Conservation (phyloP, 2,888 invertebrate species). For the Eucriotettix oculatus region DNA sequence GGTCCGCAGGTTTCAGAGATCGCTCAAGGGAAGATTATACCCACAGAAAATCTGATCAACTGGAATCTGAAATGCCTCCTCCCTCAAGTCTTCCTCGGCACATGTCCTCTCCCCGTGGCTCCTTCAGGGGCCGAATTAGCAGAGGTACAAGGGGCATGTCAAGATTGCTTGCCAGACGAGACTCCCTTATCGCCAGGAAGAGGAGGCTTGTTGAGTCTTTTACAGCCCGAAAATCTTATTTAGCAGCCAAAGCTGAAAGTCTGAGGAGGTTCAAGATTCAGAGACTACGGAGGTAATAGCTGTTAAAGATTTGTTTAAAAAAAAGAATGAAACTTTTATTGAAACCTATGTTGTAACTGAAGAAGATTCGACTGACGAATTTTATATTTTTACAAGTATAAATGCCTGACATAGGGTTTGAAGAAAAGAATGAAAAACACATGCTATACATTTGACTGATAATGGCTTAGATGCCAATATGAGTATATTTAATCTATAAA, state of each 20-base stretch:
- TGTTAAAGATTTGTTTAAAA: slow-evolving; percentile 3
- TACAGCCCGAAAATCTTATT: slow-evolving; percentile 12
- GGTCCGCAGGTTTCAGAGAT: slow-evolving; percentile 12
- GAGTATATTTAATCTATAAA: not conserved
- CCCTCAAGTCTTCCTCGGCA: slow-evolving; percentile 8
- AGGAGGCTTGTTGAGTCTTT: slow-evolving; percentile 12
- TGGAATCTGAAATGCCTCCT: slow-evolving; percentile 10
- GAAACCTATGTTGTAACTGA: too few relatives aligned
- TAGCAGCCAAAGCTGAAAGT: slow-evolving; percentile 20
- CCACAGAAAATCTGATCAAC: slow-evolving; percentile 12
- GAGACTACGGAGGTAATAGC: slow-evolving; percentile 26
- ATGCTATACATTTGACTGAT: not conserved
- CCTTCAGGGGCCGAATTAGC: slow-evolving; percentile 13
- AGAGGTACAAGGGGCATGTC: slow-evolving; percentile 13
- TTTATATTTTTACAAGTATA: too few relatives aligned
- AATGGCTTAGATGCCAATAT: not conserved
- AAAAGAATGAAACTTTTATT: not conserved
- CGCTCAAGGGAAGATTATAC: slow-evolving; percentile 14
- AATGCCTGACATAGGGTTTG: not conserved
- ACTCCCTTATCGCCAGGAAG: slow-evolving; percentile 12
- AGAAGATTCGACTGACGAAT: too few relatives aligned
- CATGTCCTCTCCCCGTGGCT: slow-evolving; percentile 12
- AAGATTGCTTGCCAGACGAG: slow-evolving; percentile 12
- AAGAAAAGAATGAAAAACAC: not conserved
- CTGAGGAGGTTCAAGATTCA: slow-evolving; percentile 26